Evolutionary conservation across 1,140 invertebrate species (phyloP).

Genomic region (Nasonia longicornis): DNA sequence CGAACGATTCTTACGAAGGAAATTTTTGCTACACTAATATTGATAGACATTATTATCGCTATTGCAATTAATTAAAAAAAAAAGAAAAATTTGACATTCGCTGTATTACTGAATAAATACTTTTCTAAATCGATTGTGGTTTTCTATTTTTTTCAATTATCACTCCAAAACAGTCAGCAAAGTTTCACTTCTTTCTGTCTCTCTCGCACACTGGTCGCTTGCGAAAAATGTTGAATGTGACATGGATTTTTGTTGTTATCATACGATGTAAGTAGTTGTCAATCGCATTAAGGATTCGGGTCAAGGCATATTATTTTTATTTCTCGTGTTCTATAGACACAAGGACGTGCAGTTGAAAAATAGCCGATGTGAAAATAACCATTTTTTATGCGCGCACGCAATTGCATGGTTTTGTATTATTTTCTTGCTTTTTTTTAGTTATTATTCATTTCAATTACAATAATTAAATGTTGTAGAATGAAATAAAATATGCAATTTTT

Average conservation of each 20-base stretch:
- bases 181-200: neutral
- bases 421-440: neutral
- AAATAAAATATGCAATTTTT: no score
- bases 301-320: neutral
- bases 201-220: no score
- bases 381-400: neutral
- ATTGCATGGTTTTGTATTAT: neutral
- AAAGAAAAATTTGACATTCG: slow-evolving; percentile 14
- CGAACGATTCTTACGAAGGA: slow-evolving; percentile 17
- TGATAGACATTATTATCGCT: slow-evolving; percentile 35
- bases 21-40: slow-evolving; percentile 30
- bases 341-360: neutral
- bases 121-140: slow-evolving; percentile 37
- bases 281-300: neutral
- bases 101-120: slow-evolving; percentile 46
- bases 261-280: no score
- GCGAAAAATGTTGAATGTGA: no score
- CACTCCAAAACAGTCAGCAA: slow-evolving; percentile 25
- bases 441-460: no score
- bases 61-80: slow-evolving; percentile 21
- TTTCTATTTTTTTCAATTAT: slow-evolving; percentile 22
- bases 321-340: neutral
- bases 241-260: no score
- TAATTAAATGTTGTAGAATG: no score
- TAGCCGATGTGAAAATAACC: neutral